These are phyloP conservation scores for Cecidostiba fungosa DNA, from an alignment of 2,888 invertebrate species.

Conservation along the genomic window DNA sequence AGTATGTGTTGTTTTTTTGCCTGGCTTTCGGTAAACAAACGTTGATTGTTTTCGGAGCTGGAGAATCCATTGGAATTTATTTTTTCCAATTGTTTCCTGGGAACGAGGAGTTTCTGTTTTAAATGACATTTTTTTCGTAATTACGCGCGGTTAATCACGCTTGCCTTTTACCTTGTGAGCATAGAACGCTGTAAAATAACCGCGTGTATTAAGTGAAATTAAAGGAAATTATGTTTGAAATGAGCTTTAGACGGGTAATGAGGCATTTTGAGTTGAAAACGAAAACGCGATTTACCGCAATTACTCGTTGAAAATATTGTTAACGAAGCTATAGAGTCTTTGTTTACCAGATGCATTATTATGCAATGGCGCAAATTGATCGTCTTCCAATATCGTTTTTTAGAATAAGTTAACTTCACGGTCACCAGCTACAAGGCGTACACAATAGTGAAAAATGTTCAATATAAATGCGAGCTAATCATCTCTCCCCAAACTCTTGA, in stretches of 20 bases:
- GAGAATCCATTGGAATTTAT: conserved; percentile 39
- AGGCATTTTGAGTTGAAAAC: background rate
- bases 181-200: background rate
- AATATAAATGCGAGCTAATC: background rate
- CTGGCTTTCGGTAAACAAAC: conserved; percentile 6
- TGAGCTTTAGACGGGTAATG: background rate
- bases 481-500: background rate
- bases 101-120: background rate
- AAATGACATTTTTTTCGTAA: background rate
- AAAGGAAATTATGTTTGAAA: background rate
- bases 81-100: conserved; percentile 29
- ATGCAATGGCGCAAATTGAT: background rate
- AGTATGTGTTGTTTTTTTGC: background rate
- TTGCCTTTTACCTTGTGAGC: conserved; percentile 19
- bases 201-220: background rate
- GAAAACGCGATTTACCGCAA: background rate
- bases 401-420: background rate
- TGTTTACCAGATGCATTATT: background rate
- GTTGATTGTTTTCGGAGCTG: conserved; percentile 38
- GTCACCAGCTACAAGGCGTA: background rate
- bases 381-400: background rate
- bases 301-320: background rate
- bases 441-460: background rate
- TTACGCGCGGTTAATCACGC: background rate
- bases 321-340: background rate